phyloP scores from a whole-genome alignment of 2,113 vertebrate genomes.

The Cheilinus undulatus region DNA sequence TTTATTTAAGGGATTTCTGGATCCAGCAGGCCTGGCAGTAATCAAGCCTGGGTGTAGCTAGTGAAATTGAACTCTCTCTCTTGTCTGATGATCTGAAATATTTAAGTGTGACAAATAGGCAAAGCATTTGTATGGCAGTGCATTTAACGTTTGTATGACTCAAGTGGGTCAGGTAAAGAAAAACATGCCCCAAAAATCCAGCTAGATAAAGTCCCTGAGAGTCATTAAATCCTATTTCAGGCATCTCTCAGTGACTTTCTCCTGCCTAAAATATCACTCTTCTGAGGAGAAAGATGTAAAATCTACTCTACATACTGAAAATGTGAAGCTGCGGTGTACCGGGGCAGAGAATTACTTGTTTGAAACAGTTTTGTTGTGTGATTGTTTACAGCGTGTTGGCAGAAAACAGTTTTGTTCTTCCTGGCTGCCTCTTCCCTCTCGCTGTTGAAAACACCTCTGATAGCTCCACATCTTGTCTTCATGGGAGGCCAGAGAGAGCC shows the following conservation, averaged over 20 bases:
- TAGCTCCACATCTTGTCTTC: constrained; percentile 26
- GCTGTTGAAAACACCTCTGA: constrained; percentile 29
- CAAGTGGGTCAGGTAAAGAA: not conserved
- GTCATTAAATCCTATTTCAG: constrained; percentile 9
- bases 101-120: too few species aligned
- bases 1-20: too few species aligned
- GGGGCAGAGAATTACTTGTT: constrained; percentile 2
- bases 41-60: too few species aligned
- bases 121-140: too few species aligned
- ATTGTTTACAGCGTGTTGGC: constrained; percentile 19
- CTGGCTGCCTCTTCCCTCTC: not conserved
- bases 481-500: constrained; percentile 31
- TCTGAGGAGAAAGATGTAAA: not conserved
- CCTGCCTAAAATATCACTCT: not conserved
- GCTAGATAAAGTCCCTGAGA: not conserved
- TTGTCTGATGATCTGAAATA: too few species aligned
- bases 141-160: not conserved
- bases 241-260: not conserved
- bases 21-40: too few species aligned
- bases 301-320: not conserved
- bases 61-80: too few species aligned
- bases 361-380: constrained; percentile 10
- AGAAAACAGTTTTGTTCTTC: constrained; percentile 13
- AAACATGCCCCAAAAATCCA: not conserved
- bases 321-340: not conserved